Conservation (phyloP, 2,113 vertebrate genomes). For the Willisornis vidua region DNA sequence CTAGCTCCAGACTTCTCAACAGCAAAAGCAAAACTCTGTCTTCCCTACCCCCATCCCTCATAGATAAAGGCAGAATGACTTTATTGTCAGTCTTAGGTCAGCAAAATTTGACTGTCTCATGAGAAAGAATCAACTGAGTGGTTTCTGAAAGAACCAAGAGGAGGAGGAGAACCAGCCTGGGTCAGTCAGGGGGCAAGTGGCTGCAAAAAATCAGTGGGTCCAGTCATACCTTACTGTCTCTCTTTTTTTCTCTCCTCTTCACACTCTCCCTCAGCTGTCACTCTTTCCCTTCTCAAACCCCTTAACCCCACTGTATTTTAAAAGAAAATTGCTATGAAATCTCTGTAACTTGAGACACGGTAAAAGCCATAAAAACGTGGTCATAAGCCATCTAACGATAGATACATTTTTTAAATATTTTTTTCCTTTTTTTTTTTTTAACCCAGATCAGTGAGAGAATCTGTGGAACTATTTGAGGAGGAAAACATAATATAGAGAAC, state of each 20-base stretch:
- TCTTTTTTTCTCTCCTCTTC: neutral
- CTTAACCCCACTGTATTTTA: neutral
- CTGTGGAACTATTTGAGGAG: neutral
- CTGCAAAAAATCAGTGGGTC: neutral
- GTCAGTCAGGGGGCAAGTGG: neutral
- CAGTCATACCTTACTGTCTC: neutral
- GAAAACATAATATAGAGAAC: neutral
- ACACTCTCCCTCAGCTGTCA: neutral
- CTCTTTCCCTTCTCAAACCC: neutral
- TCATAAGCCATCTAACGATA: neutral
- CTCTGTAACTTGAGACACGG: neutral
- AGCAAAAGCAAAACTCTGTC: neutral
- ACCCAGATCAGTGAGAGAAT: neutral
- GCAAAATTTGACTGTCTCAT: neutral
- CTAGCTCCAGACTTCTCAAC: neutral
- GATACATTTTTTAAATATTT: neutral
- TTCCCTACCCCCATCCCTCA: neutral
- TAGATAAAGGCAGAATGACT: neutral
- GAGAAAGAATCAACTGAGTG: neutral
- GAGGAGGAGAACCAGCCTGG: neutral
- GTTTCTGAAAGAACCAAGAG: neutral
- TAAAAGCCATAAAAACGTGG: neutral
- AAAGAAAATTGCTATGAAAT: neutral
- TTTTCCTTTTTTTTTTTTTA: too few species aligned
- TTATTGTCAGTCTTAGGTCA: neutral